Evolutionary conservation across 2,888 invertebrate species (phyloP).

Genomic region (Papilio gigon): DNA sequence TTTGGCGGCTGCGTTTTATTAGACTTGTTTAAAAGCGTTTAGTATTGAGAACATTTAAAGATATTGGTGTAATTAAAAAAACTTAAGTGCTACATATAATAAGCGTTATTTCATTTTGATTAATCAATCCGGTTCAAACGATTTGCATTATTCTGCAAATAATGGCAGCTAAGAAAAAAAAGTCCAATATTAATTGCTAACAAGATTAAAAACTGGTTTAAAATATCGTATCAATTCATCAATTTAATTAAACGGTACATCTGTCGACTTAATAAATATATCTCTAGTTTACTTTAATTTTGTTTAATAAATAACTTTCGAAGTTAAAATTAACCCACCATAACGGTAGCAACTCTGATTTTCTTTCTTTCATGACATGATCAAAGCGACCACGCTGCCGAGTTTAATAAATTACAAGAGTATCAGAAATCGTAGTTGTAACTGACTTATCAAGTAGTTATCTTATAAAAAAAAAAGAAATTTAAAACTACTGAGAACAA

Average conservation of each 20-base stretch:
- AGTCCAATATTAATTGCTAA: slow-evolving; percentile 39
- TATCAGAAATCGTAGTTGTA: too few species aligned
- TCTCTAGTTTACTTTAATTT: slow-evolving; percentile 18
- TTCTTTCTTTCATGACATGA: background rate
- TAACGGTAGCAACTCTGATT: slow-evolving; percentile 15
- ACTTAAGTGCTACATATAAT: slow-evolving; percentile 18
- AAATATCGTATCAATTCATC: slow-evolving; percentile 32
- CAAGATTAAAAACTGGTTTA: slow-evolving; percentile 39
- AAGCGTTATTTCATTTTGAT: slow-evolving; percentile 34
- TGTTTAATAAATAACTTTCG: too few species aligned
- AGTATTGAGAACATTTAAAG: background rate
- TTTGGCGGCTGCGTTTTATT: background rate
- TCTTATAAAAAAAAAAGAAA: slow-evolving; percentile 3
- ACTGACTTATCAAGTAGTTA: too few species aligned
- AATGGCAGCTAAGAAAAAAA: slow-evolving; percentile 16
- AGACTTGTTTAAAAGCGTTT: background rate
- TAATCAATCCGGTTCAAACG: slow-evolving; percentile 24
- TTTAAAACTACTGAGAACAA: background rate
- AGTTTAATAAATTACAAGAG: background rate
- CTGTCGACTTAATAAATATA: slow-evolving; percentile 21
- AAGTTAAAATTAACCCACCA: background rate
- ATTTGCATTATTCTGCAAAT: slow-evolving; percentile 23
- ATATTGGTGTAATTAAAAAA: background rate
- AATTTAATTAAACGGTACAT: slow-evolving; percentile 38
- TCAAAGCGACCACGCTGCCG: background rate